Percentiles rank a stretch among this genome's conserved stretches.
Conservation (phyloP, 2,113 vertebrate genomes). For the Pedetes capensis region DNA sequence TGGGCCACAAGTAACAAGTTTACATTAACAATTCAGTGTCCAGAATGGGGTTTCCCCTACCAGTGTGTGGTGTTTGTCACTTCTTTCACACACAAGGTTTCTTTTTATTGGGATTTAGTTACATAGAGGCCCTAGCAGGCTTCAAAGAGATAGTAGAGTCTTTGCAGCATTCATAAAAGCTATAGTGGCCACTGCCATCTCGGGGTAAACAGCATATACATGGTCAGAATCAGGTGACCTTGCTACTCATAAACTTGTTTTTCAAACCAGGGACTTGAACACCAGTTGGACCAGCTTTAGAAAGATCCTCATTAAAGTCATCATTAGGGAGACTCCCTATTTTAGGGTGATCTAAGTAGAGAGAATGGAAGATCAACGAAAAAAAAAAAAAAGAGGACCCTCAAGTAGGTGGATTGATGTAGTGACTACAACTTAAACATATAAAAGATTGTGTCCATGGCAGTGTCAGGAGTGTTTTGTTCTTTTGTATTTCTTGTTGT, state of each 20-base stretch:
- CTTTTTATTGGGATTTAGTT: constrained; percentile 67
- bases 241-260: constrained; percentile 75
- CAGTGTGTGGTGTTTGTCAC: neutral
- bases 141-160: constrained; percentile 63
- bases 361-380: too few species aligned
- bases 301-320: constrained; percentile 66
- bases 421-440: too few species aligned
- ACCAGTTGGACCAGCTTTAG: constrained; percentile 70
- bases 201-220: constrained; percentile 59
- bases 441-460: too few species aligned
- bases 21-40: constrained; percentile 22
- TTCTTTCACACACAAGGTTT: constrained; percentile 34
- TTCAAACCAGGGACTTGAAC: constrained; percentile 60
- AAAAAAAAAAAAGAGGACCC: too few species aligned
- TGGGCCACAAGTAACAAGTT: constrained; percentile 42
- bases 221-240: constrained; percentile 69
- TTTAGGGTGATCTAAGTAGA: constrained; percentile 53
- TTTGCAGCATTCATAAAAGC: constrained; percentile 56
- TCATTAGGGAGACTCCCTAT: constrained; percentile 51
- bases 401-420: too few species aligned
- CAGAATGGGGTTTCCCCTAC: constrained; percentile 33
- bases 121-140: constrained; percentile 15
- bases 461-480: too few species aligned
- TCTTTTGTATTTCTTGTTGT: too few species aligned
- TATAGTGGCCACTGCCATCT: constrained; percentile 56